Percentiles rank a stretch among this genome's conserved stretches.
These are phyloP conservation scores for Drosophila peninsularis DNA, from an alignment of 2,888 invertebrate genomes.

Conservation along the genomic window DNA sequence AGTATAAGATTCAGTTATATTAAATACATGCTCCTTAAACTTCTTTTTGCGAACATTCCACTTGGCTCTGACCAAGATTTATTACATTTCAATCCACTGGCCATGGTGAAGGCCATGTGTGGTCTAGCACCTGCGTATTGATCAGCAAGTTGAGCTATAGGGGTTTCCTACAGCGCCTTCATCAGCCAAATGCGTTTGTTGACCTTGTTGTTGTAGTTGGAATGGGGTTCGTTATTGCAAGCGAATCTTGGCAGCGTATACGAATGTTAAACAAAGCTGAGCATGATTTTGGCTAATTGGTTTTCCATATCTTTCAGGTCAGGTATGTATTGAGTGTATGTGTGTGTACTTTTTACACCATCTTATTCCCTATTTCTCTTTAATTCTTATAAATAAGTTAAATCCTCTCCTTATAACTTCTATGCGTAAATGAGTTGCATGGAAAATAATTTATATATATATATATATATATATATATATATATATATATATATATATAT, in stretches of 20 bases:
- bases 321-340: neutral
- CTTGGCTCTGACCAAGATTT: neutral
- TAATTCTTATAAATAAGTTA: too few relatives aligned
- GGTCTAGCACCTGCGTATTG: neutral
- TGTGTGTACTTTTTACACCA: neutral
- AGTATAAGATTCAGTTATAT: too few relatives aligned
- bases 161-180: neutral
- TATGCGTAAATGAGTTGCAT: too few relatives aligned
- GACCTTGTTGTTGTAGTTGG: neutral
- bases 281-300: conserved; percentile 13
- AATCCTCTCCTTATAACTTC: too few relatives aligned
- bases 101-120: neutral
- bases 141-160: neutral
- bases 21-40: too few relatives aligned
- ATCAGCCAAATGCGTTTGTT: conserved; percentile 1
- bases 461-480: too few relatives aligned
- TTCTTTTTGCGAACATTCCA: too few relatives aligned
- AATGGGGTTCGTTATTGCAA: neutral
- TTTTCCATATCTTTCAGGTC: neutral
- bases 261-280: neutral
- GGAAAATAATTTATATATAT: too few relatives aligned
- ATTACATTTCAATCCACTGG: neutral
- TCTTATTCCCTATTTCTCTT: too few relatives aligned
- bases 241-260: neutral
- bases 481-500: too few relatives aligned